Evolutionary conservation across 2,888 invertebrate genomes (phyloP).

Genomic region (Tipula lateralis): DNA sequence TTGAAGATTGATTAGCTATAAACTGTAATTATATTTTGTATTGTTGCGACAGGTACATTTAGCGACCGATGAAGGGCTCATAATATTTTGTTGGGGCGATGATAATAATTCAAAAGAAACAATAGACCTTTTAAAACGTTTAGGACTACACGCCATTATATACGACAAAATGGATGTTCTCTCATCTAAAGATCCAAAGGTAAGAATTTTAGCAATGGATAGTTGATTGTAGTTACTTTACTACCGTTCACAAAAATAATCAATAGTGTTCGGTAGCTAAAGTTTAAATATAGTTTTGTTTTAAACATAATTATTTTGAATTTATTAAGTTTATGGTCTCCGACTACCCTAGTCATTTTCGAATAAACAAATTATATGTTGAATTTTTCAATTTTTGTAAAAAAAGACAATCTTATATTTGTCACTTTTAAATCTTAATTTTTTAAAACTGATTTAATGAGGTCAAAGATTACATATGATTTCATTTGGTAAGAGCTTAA

Average conservation of each 20-base stretch:
- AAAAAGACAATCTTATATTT: no score
- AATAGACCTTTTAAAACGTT: conserved; percentile 76
- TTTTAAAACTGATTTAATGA: not conserved
- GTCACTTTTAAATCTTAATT: not conserved
- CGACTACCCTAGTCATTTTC: not conserved
- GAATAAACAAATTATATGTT: no score
- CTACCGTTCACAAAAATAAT: not conserved
- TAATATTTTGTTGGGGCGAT: conserved; percentile 97
- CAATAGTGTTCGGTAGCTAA: not conserved
- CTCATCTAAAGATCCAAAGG: conserved; percentile 46
- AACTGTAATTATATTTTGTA: no score
- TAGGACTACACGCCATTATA: conserved; percentile 93
- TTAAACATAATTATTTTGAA: not conserved
- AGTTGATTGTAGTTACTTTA: not conserved
- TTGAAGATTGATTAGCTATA: not conserved
- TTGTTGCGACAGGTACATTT: conserved; percentile 53
- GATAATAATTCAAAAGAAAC: conserved; percentile 85
- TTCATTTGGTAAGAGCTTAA: no score
- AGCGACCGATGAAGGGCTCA: conserved; percentile 75
- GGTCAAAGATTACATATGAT: not conserved
- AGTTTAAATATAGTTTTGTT: not conserved
- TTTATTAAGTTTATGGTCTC: not conserved
- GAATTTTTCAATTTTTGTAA: no score
- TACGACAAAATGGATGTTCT: conserved; percentile 81
- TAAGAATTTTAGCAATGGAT: conserved; percentile 35